phyloP scores from a whole-genome alignment of 2,888 invertebrate species.

The Eupithecia tripunctaria region DNA sequence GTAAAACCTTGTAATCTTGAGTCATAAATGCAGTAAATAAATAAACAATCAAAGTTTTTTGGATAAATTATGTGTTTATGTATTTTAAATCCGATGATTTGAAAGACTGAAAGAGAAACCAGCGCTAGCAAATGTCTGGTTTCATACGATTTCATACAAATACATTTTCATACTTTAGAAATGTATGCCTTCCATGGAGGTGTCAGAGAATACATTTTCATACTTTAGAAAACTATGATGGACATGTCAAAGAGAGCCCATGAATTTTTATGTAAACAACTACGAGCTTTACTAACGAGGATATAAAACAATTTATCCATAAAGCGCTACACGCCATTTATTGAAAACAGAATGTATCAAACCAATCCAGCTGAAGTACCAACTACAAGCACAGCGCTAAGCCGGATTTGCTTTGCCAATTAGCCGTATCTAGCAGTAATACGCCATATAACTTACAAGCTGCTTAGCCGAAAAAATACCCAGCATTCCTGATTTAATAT shows the following conservation, averaged over 20 bases:
- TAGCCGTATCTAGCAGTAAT: neutral
- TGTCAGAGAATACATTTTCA: neutral
- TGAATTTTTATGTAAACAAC: neutral
- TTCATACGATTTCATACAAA: neutral
- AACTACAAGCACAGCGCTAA: neutral
- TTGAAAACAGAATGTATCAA: neutral
- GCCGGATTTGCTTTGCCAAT: constrained; percentile 7
- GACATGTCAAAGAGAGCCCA: too few species aligned
- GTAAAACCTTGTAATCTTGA: too few species aligned
- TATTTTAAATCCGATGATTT: neutral
- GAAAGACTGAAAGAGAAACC: too few species aligned
- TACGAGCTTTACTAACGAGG: neutral
- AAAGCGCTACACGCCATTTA: neutral
- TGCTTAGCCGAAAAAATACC: constrained; percentile 58
- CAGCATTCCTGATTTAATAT: constrained; percentile 63
- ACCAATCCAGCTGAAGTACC: neutral
- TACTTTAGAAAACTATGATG: too few species aligned
- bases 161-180: neutral
- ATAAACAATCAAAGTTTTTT: too few species aligned
- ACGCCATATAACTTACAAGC: constrained; percentile 39
- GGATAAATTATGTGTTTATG: too few species aligned
- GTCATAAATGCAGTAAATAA: too few species aligned
- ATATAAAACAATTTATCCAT: neutral
- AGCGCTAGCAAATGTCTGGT: neutral
- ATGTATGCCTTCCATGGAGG: neutral